These are phyloP conservation scores for Neomonachus schauinslandi DNA, from an alignment of 2,113 vertebrate genomes.

Conservation along the genomic window DNA sequence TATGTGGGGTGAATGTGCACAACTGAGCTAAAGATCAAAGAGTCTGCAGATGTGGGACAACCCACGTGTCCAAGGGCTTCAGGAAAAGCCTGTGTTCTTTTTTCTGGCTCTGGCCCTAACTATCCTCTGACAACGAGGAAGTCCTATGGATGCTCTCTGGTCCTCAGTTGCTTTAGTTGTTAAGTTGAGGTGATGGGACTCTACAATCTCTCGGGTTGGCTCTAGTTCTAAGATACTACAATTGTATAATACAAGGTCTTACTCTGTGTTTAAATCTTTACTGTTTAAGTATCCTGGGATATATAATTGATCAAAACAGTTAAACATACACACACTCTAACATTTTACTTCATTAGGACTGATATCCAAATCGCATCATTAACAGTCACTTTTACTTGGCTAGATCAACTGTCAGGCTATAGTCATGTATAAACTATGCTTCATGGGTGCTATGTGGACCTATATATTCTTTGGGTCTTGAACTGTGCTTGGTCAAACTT, in stretches of 20 bases:
- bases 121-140: neutral
- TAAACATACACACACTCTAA: neutral
- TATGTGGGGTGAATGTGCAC: accelerated
- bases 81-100: neutral
- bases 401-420: neutral
- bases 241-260: neutral
- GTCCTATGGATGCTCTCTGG: accelerated
- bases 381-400: neutral
- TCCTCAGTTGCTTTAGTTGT: neutral
- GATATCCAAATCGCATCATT: accelerated
- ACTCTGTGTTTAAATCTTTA: neutral
- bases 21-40: neutral
- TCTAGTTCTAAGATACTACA: neutral
- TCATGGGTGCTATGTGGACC: neutral
- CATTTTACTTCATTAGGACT: neutral
- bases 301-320: neutral
- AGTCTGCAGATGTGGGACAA: accelerated
- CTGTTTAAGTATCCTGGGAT: neutral
- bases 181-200: neutral
- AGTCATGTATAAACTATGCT: accelerated
- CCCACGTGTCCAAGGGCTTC: neutral
- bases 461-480: neutral
- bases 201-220: neutral
- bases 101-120: neutral
- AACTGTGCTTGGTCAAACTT: neutral